A percentile compares a stretch with the other conserved stretches of the same genome.
Evolutionary conservation across 1,140 invertebrate species (phyloP).

Genomic region (Gryllus bimaculatus): DNA sequence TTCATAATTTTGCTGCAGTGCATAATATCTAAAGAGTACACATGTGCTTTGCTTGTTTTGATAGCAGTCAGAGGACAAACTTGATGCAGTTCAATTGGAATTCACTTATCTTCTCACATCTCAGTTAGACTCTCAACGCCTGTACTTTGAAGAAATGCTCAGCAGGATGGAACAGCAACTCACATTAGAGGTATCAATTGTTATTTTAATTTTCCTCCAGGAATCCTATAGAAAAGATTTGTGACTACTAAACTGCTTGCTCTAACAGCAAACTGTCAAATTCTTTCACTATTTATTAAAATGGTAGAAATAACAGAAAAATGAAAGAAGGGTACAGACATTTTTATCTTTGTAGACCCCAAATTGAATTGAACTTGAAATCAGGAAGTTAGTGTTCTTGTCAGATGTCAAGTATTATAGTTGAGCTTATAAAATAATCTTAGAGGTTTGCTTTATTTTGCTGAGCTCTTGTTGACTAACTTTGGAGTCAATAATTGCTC

Average conservation of each 20-base stretch:
- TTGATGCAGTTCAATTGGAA: constrained; percentile 88
- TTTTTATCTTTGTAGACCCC: neutral
- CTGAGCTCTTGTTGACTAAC: no score
- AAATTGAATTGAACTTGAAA: neutral
- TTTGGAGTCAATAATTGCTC: no score
- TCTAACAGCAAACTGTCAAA: neutral
- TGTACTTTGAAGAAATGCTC: constrained; percentile 84
- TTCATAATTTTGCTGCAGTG: neutral
- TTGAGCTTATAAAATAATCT: no score
- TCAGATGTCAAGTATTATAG: constrained; percentile 14
- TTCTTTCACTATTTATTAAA: neutral
- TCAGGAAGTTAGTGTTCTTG: neutral
- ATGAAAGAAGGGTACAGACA: neutral
- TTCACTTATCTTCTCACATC: constrained; percentile 95
- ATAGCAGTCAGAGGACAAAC: constrained; percentile 67
- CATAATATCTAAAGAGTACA: neutral
- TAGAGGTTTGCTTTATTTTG: no score
- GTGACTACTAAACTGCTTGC: neutral
- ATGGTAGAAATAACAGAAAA: no score
- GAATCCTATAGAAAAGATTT: neutral
- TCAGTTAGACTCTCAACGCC: constrained; percentile 88
- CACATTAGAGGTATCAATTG: constrained; percentile 20
- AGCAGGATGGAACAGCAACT: constrained; percentile 42
- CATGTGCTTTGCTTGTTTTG: neutral
- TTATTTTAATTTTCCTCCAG: neutral